Conservation (phyloP, 1,140 invertebrate genomes). For the Rhagoletis pomonella region DNA sequence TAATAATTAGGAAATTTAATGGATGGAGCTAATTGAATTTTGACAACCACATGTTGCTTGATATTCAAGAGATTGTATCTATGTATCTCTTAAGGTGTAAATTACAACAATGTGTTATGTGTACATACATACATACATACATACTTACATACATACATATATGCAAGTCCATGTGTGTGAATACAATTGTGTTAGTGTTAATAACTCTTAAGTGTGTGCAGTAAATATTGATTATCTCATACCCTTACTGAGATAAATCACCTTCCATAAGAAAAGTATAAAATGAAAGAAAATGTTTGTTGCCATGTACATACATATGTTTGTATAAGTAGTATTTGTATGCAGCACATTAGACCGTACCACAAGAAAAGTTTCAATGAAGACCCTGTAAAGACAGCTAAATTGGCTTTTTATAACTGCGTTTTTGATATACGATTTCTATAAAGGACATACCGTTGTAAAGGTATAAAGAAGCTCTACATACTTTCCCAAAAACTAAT, state of each 20-base stretch:
- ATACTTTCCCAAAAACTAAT: no score
- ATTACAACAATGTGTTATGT: not conserved
- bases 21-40: not conserved
- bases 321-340: not conserved
- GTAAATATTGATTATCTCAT: conserved; percentile 4
- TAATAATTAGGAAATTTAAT: not conserved
- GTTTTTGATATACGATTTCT: no score
- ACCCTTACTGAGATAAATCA: not conserved
- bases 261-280: not conserved
- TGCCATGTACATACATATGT: not conserved
- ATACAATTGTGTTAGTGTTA: no score
- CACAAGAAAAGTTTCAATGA: no score
- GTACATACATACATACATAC: not conserved
- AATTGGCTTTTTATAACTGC: no score
- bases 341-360: not conserved
- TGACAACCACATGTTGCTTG: not conserved
- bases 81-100: not conserved
- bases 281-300: not conserved
- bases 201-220: not conserved
- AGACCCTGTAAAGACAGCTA: no score
- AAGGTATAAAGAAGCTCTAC: no score
- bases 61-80: no score
- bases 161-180: no score
- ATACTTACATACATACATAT: not conserved
- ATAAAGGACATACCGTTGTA: no score